Base-by-base conservation (phyloP, 1,140 invertebrate genomes). In the Drosophila tsacasi region DNA sequence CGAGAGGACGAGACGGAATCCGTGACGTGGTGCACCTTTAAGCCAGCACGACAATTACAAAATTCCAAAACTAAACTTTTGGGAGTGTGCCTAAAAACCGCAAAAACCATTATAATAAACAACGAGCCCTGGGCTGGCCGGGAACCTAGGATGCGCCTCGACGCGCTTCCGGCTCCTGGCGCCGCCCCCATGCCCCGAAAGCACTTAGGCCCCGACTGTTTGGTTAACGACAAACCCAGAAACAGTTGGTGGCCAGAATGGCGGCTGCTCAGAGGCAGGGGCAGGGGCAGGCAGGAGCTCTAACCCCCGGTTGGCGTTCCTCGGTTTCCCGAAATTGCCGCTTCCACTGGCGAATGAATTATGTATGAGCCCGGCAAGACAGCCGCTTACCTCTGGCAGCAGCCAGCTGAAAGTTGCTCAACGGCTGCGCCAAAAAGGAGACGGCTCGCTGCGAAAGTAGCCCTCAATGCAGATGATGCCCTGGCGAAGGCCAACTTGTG, bases 31-130 rank as follows among this genome's bases (percentile, higher is more conserved):
- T 19, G 50, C 37, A 46, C 15, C 37, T 35, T 60, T 35, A 49
- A 72, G 42, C n/a, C 54, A 44, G 32, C n/a, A 65, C 66, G 67
- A 65, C 84, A 90, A 89, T 89, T 90, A 90, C 71, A 75, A 84
- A 81, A 78, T 72, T 79, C 61, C 60, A 21, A 76, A 62, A 69
- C 72, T 79, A 63, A 79, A 72, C 61, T 78, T 76, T 42, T 10
- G 46, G 62, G 72, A 50, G 61, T 66, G 71, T 54, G 74, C 59
- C 60, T 50, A 65, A 71, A 84, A 89, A 79, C 84, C 84, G 69
- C 81, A 77, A 90, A 87, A 89, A 87, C 84, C 86, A 89, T 90
- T 89, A 89, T 89, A 89, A 84, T 90, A 89, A 89, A 90, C 85
- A 89, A 90, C 77, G 65, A 64, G 71, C 47, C 47, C 35, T 30